Conservation (phyloP, 2,113 vertebrate species). For the Dipodomys spectabilis region DNA sequence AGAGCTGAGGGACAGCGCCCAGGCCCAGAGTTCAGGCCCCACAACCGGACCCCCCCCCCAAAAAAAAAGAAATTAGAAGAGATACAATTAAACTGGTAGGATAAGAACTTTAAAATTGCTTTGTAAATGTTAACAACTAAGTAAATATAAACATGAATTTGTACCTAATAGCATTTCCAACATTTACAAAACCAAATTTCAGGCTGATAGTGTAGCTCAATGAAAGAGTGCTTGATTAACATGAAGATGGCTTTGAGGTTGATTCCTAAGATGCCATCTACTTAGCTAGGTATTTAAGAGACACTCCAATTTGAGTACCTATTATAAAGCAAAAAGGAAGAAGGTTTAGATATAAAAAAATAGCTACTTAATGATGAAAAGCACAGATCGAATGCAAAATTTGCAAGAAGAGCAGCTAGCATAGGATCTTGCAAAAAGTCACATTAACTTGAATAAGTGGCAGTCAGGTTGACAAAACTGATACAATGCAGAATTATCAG, state of each 20-base stretch:
- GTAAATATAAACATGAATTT: background rate
- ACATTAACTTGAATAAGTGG: background rate
- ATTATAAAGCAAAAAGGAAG: constrained; percentile 15
- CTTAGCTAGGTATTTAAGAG: background rate
- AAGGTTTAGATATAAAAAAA: background rate
- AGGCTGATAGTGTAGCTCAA: background rate
- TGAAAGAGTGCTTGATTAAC: background rate
- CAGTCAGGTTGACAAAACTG: background rate
- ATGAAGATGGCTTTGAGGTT: background rate
- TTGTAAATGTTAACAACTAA: constrained; percentile 33
- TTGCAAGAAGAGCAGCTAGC: background rate
- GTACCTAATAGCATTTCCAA: background rate
- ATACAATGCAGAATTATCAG: constrained; percentile 18
- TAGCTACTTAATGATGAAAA: background rate
- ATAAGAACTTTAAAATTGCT: background rate
- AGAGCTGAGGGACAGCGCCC: no score
- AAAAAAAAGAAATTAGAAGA: no score
- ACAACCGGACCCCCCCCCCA: no score
- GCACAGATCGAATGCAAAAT: background rate
- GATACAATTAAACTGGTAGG: background rate
- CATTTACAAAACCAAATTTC: constrained; percentile 23
- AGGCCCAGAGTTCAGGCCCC: no score
- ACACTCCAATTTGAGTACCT: background rate
- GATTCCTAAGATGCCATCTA: background rate
- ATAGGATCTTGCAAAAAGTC: background rate